Evolutionary conservation across 2,888 invertebrate genomes (phyloP).

Genomic region (Strigamia maritima): DNA sequence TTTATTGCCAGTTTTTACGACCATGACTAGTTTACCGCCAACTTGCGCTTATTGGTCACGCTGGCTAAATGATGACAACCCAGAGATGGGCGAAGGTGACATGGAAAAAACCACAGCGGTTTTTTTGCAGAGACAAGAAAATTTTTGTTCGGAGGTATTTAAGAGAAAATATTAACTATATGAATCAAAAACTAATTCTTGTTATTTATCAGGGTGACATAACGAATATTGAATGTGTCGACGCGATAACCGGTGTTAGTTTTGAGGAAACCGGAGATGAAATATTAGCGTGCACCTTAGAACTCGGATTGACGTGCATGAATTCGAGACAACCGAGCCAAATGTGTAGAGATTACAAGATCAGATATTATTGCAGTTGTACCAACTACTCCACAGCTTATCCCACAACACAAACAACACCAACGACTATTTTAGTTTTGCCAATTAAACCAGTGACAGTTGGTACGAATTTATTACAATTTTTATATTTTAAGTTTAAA

Average conservation of each 20-base stretch:
- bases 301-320: constrained; percentile 45
- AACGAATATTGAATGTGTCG: constrained; percentile 47
- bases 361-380: constrained; percentile 48
- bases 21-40: constrained; percentile 43
- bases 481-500: not conserved
- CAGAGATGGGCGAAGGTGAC: constrained; percentile 45
- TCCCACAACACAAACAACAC: constrained; percentile 48
- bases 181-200: not conserved
- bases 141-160: constrained; percentile 46
- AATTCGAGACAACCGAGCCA: constrained; percentile 45
- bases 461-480: constrained; percentile 26
- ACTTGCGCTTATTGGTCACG: constrained; percentile 47
- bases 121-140: constrained; percentile 40
- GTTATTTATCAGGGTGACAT: constrained; percentile 45
- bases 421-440: constrained; percentile 46
- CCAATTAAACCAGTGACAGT: constrained; percentile 44
- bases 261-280: constrained; percentile 44
- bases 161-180: not conserved
- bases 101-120: constrained; percentile 42
- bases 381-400: constrained; percentile 45
- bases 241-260: constrained; percentile 42
- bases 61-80: constrained; percentile 47
- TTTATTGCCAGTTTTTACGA: constrained; percentile 44
- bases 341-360: constrained; percentile 47
- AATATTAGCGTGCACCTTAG: constrained; percentile 45